Conservation (phyloP, 2,797 vertebrate species). For the Esox masquinongy region DNA sequence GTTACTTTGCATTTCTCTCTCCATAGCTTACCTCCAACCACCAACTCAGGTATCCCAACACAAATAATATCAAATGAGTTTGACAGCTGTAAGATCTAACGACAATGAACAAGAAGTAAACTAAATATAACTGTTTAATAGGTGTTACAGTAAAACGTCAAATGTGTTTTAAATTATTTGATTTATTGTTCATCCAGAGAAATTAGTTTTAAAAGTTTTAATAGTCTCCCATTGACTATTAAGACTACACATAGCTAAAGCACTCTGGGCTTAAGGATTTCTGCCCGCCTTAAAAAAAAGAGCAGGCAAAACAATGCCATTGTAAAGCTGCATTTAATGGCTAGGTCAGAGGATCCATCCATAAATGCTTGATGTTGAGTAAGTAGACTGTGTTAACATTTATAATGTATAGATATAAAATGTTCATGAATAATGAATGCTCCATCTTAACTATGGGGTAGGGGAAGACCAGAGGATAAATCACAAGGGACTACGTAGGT, state of each 20-base stretch:
- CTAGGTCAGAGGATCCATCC: constrained; percentile 9
- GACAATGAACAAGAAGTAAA: constrained; percentile 32
- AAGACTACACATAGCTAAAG: background rate
- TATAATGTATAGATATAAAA: constrained; percentile 53
- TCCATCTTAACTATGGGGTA: constrained; percentile 15
- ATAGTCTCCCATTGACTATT: background rate
- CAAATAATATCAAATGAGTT: constrained; percentile 52
- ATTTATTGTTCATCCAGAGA: background rate
- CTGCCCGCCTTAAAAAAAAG: constrained; percentile 17
- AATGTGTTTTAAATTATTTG: background rate
- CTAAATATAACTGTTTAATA: constrained; percentile 26
- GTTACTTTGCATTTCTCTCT: constrained; percentile 17
- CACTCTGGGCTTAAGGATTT: background rate
- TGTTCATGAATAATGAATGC: constrained; percentile 47
- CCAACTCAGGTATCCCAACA: constrained; percentile 23
- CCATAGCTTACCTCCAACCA: constrained; percentile 28
- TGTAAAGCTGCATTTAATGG: constrained; percentile 40
- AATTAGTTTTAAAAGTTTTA: background rate
- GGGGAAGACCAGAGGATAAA: constrained; percentile 27
- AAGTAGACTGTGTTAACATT: constrained; percentile 40
- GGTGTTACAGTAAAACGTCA: constrained; percentile 4
- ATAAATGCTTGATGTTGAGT: constrained; percentile 19
- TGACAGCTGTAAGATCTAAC: constrained; percentile 44
- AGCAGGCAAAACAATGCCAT: constrained; percentile 25
- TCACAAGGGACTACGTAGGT: constrained; percentile 17